Conservation (phyloP, 1,140 invertebrate species). For the Hylyphantes graminicola region DNA sequence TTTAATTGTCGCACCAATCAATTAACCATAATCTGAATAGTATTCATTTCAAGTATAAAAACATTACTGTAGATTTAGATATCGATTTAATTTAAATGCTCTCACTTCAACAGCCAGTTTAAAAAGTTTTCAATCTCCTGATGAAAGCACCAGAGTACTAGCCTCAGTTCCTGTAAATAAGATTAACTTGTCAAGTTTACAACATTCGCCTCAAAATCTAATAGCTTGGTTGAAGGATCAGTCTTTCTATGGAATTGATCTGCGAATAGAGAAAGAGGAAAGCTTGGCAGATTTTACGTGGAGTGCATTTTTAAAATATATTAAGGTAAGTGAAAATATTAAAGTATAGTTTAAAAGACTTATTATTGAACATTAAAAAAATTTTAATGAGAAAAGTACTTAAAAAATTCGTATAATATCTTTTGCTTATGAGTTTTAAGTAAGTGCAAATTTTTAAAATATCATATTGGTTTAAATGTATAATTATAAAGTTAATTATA, state of each 20-base stretch:
- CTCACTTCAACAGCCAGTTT: neutral
- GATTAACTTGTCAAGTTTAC: neutral
- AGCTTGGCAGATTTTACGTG: neutral
- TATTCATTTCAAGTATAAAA: neutral
- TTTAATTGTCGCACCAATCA: no score
- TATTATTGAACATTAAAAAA: neutral
- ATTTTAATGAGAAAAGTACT: neutral
- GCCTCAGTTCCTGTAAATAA: neutral
- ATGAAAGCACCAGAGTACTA: neutral
- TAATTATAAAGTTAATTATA: neutral
- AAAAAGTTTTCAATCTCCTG: neutral
- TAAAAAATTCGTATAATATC: neutral
- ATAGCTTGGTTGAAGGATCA: neutral
- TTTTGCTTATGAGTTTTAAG: neutral
- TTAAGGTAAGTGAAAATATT: neutral
- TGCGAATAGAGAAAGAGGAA: neutral
- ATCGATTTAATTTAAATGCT: no score
- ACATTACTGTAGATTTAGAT: neutral
- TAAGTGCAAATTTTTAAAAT: neutral
- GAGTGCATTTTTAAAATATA: neutral
- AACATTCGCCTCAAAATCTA: neutral
- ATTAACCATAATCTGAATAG: neutral
- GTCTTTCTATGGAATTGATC: neutral
- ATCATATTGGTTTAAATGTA: neutral
- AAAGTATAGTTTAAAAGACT: neutral